Evolutionary conservation across 1,140 invertebrate genomes (phyloP), one percentile per base, ranked within the genome.

Genomic region (Aphelinus atriplicis): DNA sequence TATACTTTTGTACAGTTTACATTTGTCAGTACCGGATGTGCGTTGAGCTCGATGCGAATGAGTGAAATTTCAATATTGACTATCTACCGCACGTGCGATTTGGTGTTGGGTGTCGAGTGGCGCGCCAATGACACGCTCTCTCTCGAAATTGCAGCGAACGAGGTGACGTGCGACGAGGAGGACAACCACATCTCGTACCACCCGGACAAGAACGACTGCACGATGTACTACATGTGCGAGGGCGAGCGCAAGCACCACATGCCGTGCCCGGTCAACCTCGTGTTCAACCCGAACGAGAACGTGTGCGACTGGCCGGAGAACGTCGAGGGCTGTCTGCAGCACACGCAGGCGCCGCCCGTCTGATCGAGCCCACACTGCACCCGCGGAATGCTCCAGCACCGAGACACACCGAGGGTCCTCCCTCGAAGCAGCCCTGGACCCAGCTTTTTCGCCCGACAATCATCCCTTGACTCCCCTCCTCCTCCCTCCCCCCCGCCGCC

Each of bases 291-390:
- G 1, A 95, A 96, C 81, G 94, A 97, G 82, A 97, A 96, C 81
- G 96, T 98, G 1, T 98, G 96, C 85, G 96, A 98, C 88, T 98
- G 96, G 96, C 95, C 96, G 0, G 96, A 97, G 83, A 97, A 97
- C 81, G 96, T 97, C 1, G 95, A 96, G 84, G 94, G 94, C 6
- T 97, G 96, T 84, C 90, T 92, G 77, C 92, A 94, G 57, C 94
- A 95, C 81, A 95, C 94, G 46, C 93, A 92, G 86, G 93, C 94
- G 9, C 94, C 94, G 45, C 91, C 93, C 56, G 84, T 84, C 43
- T 83, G 81, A 80, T 26, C 26, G 26, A 26, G 26, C 26, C 26
- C 26, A 26, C 26, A 26, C 0, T 26, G 26, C 26, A 26, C 26
- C 26, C 26, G 26, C 26, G 26, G 26, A 26, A 26, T 26, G 26